Evolutionary conservation across 1,140 invertebrate genomes (phyloP).

Genomic region (Caenorhabditis elegans): WBcel235 BX284605.5:5044001-5044500

Average conservation of each 20-base stretch:
- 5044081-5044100: conserved; percentile 1
- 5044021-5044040: conserved; percentile 29
- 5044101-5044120: conserved; percentile 33
- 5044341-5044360: neutral
- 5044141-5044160: conserved; percentile 25
- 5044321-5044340: conserved; percentile 3
- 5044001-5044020: conserved; percentile 33
- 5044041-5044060: neutral
- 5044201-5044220: neutral
- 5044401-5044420: neutral
- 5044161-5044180: conserved; percentile 31
- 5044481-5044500: conserved; percentile 36
- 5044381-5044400: conserved; percentile 27
- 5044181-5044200: neutral
- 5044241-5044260: neutral
- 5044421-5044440: neutral
- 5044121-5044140: conserved; percentile 35
- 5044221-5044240: neutral
- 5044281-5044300: conserved; percentile 26
- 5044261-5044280: neutral
- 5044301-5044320: neutral
- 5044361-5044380: neutral
- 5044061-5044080: conserved; percentile 34
- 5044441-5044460: conserved; percentile 27
- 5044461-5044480: conserved; percentile 33